Evolutionary conservation across 2,113 vertebrate genomes (phyloP).

Genomic region (Rhinichthys klamathensis): DNA sequence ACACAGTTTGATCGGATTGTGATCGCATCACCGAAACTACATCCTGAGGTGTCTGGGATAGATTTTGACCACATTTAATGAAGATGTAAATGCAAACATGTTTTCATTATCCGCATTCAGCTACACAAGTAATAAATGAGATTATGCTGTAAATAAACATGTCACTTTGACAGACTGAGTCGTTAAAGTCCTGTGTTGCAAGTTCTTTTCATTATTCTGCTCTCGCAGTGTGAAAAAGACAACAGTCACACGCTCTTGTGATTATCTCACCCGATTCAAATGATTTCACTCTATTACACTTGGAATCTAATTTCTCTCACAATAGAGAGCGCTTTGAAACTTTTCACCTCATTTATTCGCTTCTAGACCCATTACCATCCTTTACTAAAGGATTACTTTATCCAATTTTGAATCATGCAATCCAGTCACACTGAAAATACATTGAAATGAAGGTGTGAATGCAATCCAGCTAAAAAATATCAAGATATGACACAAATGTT

Average conservation of each 20-base stretch:
- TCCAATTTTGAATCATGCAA: background rate
- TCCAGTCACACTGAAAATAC: background rate
- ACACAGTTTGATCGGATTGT: background rate
- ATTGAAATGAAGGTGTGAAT: background rate
- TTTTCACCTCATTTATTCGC: background rate
- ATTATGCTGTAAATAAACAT: constrained; percentile 1
- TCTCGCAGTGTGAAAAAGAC: background rate
- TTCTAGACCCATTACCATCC: background rate
- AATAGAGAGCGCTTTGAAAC: background rate
- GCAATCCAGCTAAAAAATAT: background rate
- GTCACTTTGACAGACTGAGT: background rate
- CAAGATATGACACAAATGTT: background rate
- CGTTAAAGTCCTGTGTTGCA: background rate
- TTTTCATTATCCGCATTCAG: background rate
- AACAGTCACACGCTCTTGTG: background rate
- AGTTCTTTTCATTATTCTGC: background rate
- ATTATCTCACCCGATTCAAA: background rate
- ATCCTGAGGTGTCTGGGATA: background rate
- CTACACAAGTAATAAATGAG: background rate
- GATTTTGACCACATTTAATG: constrained; percentile 1
- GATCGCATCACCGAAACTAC: background rate
- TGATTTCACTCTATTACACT: background rate
- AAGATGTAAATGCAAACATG: background rate
- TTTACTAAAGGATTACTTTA: background rate
- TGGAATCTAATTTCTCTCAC: background rate